phyloP scores from a whole-genome alignment of 2,888 invertebrate genomes.

The Andrena bucephala region DNA sequence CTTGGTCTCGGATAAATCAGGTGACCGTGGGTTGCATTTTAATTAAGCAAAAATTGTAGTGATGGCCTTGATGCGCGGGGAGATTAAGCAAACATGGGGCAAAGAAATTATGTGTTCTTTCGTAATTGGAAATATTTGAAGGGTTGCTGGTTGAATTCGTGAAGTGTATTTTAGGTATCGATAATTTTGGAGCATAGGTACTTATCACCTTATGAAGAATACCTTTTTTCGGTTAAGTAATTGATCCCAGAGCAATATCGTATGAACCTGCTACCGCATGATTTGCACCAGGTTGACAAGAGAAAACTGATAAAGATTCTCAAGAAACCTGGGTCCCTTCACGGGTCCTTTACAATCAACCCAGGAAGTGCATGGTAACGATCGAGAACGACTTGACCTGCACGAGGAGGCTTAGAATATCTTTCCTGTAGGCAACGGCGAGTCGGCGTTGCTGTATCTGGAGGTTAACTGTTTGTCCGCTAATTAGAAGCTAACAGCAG shows the following conservation, averaged over 20 bases:
- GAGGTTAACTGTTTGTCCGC: constrained; percentile 83
- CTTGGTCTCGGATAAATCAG: neutral
- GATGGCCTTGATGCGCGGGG: neutral
- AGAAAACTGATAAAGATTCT: neutral
- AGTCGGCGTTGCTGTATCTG: constrained; percentile 75
- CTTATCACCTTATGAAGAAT: too few relatives aligned
- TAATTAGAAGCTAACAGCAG: constrained; percentile 84
- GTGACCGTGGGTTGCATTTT: constrained; percentile 26
- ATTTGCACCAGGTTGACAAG: neutral
- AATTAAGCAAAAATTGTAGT: constrained; percentile 2
- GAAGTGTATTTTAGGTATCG: too few relatives aligned
- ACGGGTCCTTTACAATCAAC: neutral
- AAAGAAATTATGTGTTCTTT: too few relatives aligned
- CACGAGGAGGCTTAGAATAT: constrained; percentile 51
- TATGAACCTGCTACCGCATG: too few relatives aligned
- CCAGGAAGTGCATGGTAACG: constrained; percentile 31
- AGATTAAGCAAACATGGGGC: too few relatives aligned
- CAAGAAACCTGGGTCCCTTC: neutral
- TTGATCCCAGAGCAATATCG: too few relatives aligned
- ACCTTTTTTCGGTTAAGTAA: too few relatives aligned
- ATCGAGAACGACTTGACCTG: constrained; percentile 39
- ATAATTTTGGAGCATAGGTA: too few relatives aligned
- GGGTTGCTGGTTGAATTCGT: too few relatives aligned
- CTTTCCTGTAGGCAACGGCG: constrained; percentile 53
- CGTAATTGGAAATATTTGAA: too few relatives aligned